Conservation (phyloP, 2,888 invertebrate genomes). For the Dolichopus griseipennis region DNA sequence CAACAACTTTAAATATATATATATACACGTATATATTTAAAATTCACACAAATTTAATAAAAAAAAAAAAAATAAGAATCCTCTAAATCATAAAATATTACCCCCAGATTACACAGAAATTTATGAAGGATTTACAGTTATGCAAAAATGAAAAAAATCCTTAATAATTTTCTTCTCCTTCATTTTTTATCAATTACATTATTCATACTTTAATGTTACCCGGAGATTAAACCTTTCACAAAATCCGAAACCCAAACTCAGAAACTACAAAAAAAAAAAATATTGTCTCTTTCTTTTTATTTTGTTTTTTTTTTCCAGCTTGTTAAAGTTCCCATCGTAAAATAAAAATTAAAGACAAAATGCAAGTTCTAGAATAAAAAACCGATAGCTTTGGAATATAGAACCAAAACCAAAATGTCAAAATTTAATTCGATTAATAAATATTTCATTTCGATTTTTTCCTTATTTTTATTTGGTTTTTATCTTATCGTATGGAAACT, state of each 20-base stretch:
- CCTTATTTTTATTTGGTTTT: background rate
- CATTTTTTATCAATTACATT: slow-evolving; percentile 6
- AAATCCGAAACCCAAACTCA: background rate
- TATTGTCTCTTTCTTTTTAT: too few relatives aligned
- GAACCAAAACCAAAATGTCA: background rate
- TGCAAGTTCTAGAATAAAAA: too few relatives aligned
- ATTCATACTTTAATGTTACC: slow-evolving; percentile 3
- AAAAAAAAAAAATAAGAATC: background rate
- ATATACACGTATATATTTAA: too few relatives aligned
- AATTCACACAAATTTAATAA: too few relatives aligned
- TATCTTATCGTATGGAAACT: background rate
- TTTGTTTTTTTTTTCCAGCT: too few relatives aligned
- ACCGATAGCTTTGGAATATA: too few relatives aligned
- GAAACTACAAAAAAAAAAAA: background rate
- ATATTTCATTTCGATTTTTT: background rate
- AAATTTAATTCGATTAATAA: slow-evolving; percentile 2
- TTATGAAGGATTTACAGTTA: background rate
- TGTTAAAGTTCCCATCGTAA: background rate
- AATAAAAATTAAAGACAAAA: background rate
- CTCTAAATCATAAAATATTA: background rate
- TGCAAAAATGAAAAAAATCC: background rate
- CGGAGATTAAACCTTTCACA: slow-evolving; percentile 3
- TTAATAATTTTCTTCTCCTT: background rate
- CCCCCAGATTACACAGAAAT: background rate
- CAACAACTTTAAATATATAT: too few relatives aligned